phyloP scores from a whole-genome alignment of 2,888 invertebrate genomes.

The Congeria kusceri region DNA sequence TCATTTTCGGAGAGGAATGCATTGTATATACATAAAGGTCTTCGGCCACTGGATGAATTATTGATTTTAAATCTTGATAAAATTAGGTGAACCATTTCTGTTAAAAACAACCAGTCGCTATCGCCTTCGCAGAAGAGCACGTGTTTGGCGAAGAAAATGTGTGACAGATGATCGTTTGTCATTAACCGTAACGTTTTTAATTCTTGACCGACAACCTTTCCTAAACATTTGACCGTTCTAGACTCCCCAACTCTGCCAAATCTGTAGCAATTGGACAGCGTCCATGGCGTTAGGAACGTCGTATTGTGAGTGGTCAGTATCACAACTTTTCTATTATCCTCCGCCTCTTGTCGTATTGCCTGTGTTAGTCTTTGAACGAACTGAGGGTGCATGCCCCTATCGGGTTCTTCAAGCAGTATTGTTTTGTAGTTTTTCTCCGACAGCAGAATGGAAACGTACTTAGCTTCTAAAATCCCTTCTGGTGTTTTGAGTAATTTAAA shows the following conservation, averaged over 20 bases:
- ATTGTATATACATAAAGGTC: too few relatives aligned
- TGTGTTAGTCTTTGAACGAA: too few relatives aligned
- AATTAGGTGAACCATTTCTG: background rate
- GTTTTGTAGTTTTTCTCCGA: too few relatives aligned
- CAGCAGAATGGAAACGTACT: too few relatives aligned
- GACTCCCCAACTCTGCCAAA: too few relatives aligned
- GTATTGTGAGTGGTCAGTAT: slow-evolving; percentile 38
- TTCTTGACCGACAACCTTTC: background rate
- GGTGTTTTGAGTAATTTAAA: too few relatives aligned
- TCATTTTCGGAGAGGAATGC: too few relatives aligned
- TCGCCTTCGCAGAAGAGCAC: slow-evolving; percentile 27
- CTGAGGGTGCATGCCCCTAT: too few relatives aligned
- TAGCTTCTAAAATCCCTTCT: too few relatives aligned
- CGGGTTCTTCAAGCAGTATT: too few relatives aligned
- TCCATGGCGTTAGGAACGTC: slow-evolving; percentile 14
- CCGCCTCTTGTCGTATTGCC: too few relatives aligned
- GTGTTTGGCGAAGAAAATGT: slow-evolving; percentile 8
- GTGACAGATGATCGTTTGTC: slow-evolving; percentile 16
- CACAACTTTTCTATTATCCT: slow-evolving; percentile 20
- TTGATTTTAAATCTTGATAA: background rate
- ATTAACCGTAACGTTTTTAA: slow-evolving; percentile 16
- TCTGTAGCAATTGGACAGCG: background rate
- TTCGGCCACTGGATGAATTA: background rate
- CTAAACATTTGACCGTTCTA: background rate
- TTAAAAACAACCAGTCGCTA: slow-evolving; percentile 14